Percentiles rank a stretch among this genome's conserved stretches.
phyloP scores from a whole-genome alignment of 2,797 vertebrate genomes.

The Phoxinus dragarum region DNA sequence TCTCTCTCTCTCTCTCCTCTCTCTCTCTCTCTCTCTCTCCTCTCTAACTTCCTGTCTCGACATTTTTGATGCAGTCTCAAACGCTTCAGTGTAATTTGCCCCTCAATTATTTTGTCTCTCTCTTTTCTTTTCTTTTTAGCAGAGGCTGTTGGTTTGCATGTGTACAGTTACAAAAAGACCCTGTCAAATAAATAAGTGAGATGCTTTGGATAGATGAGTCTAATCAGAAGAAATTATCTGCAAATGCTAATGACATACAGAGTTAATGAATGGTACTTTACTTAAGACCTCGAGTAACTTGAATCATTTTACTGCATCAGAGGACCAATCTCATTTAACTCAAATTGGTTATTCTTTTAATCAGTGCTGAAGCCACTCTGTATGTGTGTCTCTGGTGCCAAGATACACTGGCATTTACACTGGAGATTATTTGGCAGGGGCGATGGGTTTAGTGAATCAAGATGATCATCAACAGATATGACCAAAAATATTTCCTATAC shows the following conservation, averaged over 20 bases:
- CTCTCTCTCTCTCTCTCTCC: not conserved
- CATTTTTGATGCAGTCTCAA: constrained; percentile 42
- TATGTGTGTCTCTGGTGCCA: constrained; percentile 12
- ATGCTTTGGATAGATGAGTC: constrained; percentile 32
- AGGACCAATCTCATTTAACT: constrained; percentile 36
- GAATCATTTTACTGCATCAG: constrained; percentile 30
- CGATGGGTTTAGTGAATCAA: not conserved
- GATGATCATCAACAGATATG: not conserved
- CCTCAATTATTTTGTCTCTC: constrained; percentile 20
- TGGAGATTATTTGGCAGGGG: not conserved
- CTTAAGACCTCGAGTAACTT: constrained; percentile 21
- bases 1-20: not conserved
- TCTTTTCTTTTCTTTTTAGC: not conserved
- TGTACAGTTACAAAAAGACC: constrained; percentile 9
- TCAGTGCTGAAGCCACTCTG: constrained; percentile 10
- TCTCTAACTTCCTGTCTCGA: not conserved
- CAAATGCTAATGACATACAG: constrained; percentile 20
- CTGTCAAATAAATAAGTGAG: constrained; percentile 28
- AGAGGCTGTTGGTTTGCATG: not conserved
- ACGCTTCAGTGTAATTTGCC: constrained; percentile 31
- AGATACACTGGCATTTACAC: not conserved
- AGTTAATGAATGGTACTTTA: constrained; percentile 42
- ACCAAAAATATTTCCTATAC: not conserved
- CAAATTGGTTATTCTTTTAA: constrained; percentile 42
- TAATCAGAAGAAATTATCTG: constrained; percentile 24